Evolutionary conservation across 2,888 invertebrate genomes (phyloP).

Genomic region (Arrhopalites spinosus): DNA sequence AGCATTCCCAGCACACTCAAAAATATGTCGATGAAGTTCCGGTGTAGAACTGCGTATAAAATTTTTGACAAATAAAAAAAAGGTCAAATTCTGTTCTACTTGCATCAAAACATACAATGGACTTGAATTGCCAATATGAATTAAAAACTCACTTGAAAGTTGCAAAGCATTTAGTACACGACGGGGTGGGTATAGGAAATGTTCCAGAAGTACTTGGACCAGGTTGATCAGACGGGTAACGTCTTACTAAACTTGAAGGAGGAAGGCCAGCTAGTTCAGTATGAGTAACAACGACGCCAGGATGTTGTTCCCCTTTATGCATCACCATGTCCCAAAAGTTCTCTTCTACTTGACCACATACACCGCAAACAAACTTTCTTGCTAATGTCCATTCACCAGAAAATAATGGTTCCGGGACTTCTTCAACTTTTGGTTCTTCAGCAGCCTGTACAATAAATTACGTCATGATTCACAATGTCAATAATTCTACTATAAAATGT

Average conservation of each 20-base stretch:
- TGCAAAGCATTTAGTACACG: slow-evolving; percentile 52
- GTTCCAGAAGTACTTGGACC: slow-evolving; percentile 23
- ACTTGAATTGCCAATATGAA: no score
- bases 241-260: slow-evolving; percentile 39
- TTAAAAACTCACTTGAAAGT: slow-evolving; percentile 52
- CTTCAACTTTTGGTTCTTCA: slow-evolving; percentile 16
- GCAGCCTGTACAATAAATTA: not conserved
- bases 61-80: not conserved
- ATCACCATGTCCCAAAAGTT: slow-evolving; percentile 55
- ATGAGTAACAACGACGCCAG: slow-evolving; percentile 54
- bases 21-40: slow-evolving; percentile 55
- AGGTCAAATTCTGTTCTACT: no score
- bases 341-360: slow-evolving; percentile 53
- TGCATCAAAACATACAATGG: no score
- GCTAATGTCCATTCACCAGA: slow-evolving; percentile 54
- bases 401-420: slow-evolving; percentile 43
- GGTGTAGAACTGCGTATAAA: slow-evolving; percentile 36
- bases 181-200: slow-evolving; percentile 39
- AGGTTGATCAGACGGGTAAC: not conserved
- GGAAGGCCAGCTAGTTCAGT: slow-evolving; percentile 48
- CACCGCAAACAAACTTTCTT: slow-evolving; percentile 52
- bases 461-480: no score
- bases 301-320: slow-evolving; percentile 56
- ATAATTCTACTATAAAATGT: no score
- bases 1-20: slow-evolving; percentile 55